Conservation (phyloP, 30 jellyfish, hydroid and myxozoan genomes). For the Mastigias papua region DNA sequence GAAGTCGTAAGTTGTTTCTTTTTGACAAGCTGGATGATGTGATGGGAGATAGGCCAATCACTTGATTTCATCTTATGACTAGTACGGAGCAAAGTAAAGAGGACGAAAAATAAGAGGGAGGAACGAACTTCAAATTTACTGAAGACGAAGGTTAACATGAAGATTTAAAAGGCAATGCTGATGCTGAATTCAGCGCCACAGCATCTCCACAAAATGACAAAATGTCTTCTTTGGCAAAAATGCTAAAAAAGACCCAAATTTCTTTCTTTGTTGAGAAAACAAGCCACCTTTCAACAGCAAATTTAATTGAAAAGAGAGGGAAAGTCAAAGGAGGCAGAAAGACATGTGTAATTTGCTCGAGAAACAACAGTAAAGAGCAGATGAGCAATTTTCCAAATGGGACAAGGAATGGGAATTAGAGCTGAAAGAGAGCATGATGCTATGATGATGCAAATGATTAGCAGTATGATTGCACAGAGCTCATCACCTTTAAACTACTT, state of each 20-base stretch:
- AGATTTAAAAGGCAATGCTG: too few species aligned
- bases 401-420: slow-evolving; percentile 15
- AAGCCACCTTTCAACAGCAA: background rate
- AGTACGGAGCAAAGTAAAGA: background rate
- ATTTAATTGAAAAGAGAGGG: background rate
- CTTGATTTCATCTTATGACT: slow-evolving; percentile 12
- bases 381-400: slow-evolving; percentile 25
- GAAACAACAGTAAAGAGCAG: slow-evolving; percentile 46
- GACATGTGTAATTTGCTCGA: slow-evolving; percentile 15
- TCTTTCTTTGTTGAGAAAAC: too few species aligned
- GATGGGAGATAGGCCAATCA: slow-evolving; percentile 44
- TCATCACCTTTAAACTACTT: background rate
- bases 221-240: too few species aligned
- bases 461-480: slow-evolving; percentile 27
- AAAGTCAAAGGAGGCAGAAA: slow-evolving; percentile 47
- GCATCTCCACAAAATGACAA: too few species aligned
- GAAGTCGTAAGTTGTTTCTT: slow-evolving; percentile 2
- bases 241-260: too few species aligned
- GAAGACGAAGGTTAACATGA: too few species aligned
- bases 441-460: slow-evolving; percentile 58
- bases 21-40: slow-evolving; percentile 30
- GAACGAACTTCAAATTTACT: too few species aligned
- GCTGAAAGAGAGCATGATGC: slow-evolving; percentile 48
- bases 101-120: background rate
- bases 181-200: too few species aligned